Evolutionary conservation across 23 tunicate species (phyloP).

Genomic region (Oikopleura vanhoeffeni): DNA sequence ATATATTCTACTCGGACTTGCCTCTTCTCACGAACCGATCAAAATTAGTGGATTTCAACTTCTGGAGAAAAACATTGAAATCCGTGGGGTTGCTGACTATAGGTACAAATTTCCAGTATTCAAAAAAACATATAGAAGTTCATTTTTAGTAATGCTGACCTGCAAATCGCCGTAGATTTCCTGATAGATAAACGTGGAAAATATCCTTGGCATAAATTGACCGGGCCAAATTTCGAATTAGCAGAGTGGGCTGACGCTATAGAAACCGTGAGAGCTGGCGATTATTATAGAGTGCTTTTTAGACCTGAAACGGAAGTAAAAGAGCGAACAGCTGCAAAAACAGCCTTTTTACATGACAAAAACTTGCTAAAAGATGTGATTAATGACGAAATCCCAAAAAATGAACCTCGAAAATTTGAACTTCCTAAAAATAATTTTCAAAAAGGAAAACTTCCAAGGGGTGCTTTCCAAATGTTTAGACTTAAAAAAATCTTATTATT

Average conservation of each 20-base stretch:
- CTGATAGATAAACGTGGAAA: not conserved
- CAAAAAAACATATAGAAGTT: not conserved
- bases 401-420: too few species aligned
- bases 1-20: not conserved
- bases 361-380: too few species aligned
- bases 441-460: too few species aligned
- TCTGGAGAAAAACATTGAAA: not conserved
- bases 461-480: too few species aligned
- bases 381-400: too few species aligned
- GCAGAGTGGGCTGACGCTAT: not conserved
- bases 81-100: not conserved
- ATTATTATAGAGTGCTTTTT: not conserved
- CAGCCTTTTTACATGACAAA: not conserved
- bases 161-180: not conserved
- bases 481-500: too few species aligned
- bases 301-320: not conserved
- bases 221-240: slow-evolving; percentile 1
- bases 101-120: too few species aligned
- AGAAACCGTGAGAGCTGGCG: not conserved
- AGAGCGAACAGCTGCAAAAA: not conserved
- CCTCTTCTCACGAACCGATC: not conserved
- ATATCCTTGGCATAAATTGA: slow-evolving; percentile 12
- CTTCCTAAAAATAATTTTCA: too few species aligned
- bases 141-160: not conserved
- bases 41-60: not conserved